Conservation (phyloP, 2,113 vertebrate species). For the Telmatochromis sp. region DNA sequence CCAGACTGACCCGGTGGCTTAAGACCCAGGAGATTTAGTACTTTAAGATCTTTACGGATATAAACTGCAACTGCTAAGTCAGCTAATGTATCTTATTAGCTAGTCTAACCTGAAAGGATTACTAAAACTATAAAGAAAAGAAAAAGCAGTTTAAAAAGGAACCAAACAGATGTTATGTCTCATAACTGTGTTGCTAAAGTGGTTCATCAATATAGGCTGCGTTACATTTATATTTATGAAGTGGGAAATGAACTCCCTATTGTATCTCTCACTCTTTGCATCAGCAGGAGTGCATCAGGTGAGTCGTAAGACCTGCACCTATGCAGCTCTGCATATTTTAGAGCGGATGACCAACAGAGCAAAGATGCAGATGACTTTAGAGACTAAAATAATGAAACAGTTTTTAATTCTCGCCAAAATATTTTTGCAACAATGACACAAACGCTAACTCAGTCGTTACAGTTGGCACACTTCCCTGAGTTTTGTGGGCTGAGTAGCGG, state of each 20-base stretch:
- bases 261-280: background rate
- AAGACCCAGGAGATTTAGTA: background rate
- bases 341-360: background rate
- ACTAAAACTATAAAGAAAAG: background rate
- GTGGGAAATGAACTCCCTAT: background rate
- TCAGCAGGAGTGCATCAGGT: background rate
- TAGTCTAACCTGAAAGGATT: background rate
- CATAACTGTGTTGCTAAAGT: background rate
- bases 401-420: background rate
- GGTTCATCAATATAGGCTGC: background rate
- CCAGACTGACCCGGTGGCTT: background rate
- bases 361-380: background rate
- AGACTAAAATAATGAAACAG: background rate
- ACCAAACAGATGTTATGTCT: background rate
- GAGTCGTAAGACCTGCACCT: background rate
- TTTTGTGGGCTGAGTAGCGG: background rate
- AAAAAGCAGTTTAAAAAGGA: background rate
- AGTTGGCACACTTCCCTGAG: background rate
- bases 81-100: background rate
- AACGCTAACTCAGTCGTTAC: background rate
- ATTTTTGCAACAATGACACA: background rate
- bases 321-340: background rate
- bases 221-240: background rate
- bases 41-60: background rate
- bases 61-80: background rate